Percentiles rank a stretch among this genome's conserved stretches.
phyloP scores from a whole-genome alignment of 2,797 vertebrate genomes.

The Enteromius anoplus region DNA sequence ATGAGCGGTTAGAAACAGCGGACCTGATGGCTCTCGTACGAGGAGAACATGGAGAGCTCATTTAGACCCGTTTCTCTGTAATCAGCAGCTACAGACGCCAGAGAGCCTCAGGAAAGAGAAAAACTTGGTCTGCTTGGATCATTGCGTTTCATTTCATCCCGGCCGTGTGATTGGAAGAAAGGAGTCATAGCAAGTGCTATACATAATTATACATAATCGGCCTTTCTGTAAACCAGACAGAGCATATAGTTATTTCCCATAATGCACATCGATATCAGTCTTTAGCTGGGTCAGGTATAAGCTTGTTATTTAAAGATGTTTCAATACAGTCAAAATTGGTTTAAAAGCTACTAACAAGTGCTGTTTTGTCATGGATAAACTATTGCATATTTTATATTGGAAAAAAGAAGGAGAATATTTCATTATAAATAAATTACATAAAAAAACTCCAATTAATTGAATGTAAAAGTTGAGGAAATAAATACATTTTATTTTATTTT shows the following conservation, averaged over 20 bases:
- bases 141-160: slow-evolving; percentile 3
- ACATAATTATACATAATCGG: neutral
- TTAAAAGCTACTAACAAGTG: neutral
- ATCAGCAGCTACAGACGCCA: neutral
- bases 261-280: neutral
- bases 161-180: neutral
- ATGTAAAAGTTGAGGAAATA: neutral
- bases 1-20: slow-evolving; percentile 1
- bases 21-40: slow-evolving; percentile 1
- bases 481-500: too few relatives aligned
- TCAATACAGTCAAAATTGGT: neutral
- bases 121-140: neutral
- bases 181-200: neutral
- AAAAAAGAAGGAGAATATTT: too few relatives aligned
- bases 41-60: slow-evolving; percentile 1
- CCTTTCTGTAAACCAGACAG: neutral
- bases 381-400: too few relatives aligned
- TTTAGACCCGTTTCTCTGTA: neutral
- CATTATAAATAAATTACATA: neutral
- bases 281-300: neutral
- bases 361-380: neutral
- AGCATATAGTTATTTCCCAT: neutral
- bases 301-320: neutral
- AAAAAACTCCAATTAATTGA: neutral
- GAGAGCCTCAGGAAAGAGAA: neutral